Conservation (phyloP, 2,113 vertebrate genomes). For the Columba janthina region DNA sequence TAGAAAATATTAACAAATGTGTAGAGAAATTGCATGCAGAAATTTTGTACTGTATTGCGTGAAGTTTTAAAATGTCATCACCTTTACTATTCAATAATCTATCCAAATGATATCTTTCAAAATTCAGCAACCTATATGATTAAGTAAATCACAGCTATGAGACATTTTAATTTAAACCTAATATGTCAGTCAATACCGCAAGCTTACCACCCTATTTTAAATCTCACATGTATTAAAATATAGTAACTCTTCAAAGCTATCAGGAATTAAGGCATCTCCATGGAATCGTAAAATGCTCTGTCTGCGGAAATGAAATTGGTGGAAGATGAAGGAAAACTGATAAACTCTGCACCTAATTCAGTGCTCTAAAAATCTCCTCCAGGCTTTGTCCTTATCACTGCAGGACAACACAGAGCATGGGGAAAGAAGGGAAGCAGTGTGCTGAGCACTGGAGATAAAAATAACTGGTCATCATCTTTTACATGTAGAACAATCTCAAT, state of each 20-base stretch:
- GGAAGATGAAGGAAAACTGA: not conserved
- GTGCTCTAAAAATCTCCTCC: not conserved
- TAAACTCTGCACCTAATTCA: not conserved
- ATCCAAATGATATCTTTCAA: not conserved
- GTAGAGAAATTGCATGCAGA: not conserved
- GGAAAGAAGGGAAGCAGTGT: not conserved
- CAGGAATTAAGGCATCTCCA: not conserved
- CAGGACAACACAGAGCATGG: not conserved
- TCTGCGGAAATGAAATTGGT: not conserved
- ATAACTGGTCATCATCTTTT: not conserved
- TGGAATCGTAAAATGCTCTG: not conserved
- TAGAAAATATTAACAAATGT: not conserved
- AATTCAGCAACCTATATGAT: not conserved
- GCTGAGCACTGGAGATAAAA: not conserved
- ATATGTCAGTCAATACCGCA: not conserved
- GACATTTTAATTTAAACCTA: conserved; percentile 17
- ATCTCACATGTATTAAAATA: not conserved
- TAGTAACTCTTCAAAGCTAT: not conserved
- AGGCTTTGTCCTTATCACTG: not conserved
- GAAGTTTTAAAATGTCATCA: not conserved
- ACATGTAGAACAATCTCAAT: not conserved
- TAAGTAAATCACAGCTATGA: not conserved
- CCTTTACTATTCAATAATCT: conserved; percentile 7
- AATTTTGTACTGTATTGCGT: not conserved
- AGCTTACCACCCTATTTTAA: not conserved